Base-by-base conservation (phyloP, 2,888 invertebrate genomes). In the Arrhopalites spinosus region DNA sequence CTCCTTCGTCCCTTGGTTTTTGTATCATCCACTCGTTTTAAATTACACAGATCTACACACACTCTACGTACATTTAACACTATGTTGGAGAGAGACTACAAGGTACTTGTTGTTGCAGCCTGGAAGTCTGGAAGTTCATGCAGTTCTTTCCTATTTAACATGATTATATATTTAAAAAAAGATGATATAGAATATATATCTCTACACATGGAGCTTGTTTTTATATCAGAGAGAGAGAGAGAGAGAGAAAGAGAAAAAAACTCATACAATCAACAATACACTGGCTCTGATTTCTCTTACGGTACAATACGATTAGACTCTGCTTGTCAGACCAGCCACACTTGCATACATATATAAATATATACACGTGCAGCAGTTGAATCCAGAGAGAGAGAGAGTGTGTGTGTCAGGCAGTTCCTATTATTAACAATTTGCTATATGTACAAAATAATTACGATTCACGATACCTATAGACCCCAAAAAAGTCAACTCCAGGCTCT, bases 361-460 rank as follows among this genome's bases (percentile, higher is more conserved):
- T 36, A 36, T 36, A 36, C 36, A 36, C 36, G 36, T 36, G 36
- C 36, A 36, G 11, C 36, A 36, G 36, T 36, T 36, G 36, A 11
- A 36, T 36, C 36, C 36, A 36, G 3, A 36, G 36, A 36, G 36
- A 36, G n/a, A 64, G 27, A 36, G 3, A 36, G 36, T 7, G 36
- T 7, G n/a, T 30, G 27, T 68, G 50, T 50, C 23, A 27, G 27
- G 27, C 47, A 50, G 25, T 50, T 47, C 68, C 68, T 50, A 67
- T 67, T 67, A 67, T 67, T 67, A 68, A 27, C 68, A 68, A 68
- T 68, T 68, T 68, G 50, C 68, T 68, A 68, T 50, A 68, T 68
- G 68, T 50, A 68, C 68, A 68, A 68, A 59, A 68, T 68, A 68
- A 68, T 68, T 68, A 68, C 68, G 29, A 68, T 50, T 59, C 59